Conservation (phyloP, 2,113 vertebrate genomes). For the Dissostichus mawsoni region DNA sequence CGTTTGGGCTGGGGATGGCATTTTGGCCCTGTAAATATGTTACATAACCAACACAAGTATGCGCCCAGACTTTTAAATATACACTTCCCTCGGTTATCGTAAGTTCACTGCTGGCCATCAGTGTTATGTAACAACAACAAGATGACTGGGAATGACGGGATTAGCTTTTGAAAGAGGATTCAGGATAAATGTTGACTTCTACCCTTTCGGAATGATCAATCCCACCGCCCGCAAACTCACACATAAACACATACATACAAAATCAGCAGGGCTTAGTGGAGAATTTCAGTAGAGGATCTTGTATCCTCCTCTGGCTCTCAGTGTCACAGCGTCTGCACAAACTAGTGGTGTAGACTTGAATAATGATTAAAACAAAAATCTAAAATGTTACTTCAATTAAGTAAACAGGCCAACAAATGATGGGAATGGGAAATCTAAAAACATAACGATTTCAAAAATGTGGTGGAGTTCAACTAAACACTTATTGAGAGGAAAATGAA, state of each 20-base stretch:
- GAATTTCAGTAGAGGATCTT: neutral
- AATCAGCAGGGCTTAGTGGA: conserved; percentile 19
- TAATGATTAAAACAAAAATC: neutral
- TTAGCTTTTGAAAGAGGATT: conserved; percentile 19
- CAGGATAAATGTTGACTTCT: conserved; percentile 38
- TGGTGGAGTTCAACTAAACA: neutral
- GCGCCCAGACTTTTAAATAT: conserved; percentile 22
- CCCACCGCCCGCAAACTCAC: conserved; percentile 14
- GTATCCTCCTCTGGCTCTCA: neutral
- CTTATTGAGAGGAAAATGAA: neutral
- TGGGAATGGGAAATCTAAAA: neutral
- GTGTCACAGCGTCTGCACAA: neutral
- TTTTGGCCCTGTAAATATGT: conserved; percentile 16
- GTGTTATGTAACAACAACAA: conserved; percentile 38
- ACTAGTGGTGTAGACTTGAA: neutral
- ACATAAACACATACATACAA: conserved; percentile 9
- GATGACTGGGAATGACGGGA: neutral
- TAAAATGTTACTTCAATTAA: neutral
- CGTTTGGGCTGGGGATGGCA: neutral
- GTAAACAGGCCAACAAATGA: neutral
- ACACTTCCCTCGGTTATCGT: neutral
- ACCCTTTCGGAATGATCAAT: conserved; percentile 28
- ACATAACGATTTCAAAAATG: neutral
- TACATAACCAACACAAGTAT: conserved; percentile 42
- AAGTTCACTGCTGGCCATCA: neutral